Percentiles rank a stretch among this genome's conserved stretches.
Conservation (phyloP, 2,797 vertebrate species). For the Sarcophilus harrisii region DNA sequence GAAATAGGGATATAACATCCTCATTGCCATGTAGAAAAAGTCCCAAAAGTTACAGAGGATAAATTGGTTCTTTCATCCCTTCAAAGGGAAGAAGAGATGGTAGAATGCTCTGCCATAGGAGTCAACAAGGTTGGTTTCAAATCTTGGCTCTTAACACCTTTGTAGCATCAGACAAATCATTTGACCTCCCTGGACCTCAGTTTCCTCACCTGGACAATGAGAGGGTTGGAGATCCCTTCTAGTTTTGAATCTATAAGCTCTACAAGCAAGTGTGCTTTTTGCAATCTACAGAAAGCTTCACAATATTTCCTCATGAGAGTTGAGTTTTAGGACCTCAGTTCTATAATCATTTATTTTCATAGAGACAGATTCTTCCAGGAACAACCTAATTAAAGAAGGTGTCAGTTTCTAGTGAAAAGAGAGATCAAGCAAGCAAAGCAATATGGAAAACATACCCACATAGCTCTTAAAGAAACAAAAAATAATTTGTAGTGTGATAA, state of each 20-base stretch:
- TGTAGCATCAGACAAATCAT: not conserved
- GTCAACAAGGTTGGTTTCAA: not conserved
- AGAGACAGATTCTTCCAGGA: constrained; percentile 18
- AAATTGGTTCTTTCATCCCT: not conserved
- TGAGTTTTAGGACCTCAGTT: constrained; percentile 21
- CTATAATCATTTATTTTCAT: constrained; percentile 26
- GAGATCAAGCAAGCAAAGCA: constrained; percentile 22
- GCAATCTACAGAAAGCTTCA: not conserved
- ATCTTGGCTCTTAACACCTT: not conserved
- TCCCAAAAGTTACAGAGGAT: not conserved
- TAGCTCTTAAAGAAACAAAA: not conserved
- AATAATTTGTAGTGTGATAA: constrained; percentile 8
- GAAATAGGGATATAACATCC: not conserved
- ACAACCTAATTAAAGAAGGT: constrained; percentile 46
- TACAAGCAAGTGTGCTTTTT: not conserved
- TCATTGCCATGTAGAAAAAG: not conserved
- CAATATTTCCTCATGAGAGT: constrained; percentile 10
- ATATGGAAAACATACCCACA: constrained; percentile 12
- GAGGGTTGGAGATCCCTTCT: not conserved
- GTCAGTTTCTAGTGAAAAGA: not conserved
- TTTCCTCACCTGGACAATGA: not conserved
- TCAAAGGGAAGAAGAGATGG: not conserved
- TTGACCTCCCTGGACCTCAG: not conserved
- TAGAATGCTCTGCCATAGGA: not conserved
- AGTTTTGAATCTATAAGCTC: not conserved